These are phyloP conservation scores for Sarcophaga variegata DNA, from an alignment of 2,888 invertebrate species.

Conservation along the genomic window DNA sequence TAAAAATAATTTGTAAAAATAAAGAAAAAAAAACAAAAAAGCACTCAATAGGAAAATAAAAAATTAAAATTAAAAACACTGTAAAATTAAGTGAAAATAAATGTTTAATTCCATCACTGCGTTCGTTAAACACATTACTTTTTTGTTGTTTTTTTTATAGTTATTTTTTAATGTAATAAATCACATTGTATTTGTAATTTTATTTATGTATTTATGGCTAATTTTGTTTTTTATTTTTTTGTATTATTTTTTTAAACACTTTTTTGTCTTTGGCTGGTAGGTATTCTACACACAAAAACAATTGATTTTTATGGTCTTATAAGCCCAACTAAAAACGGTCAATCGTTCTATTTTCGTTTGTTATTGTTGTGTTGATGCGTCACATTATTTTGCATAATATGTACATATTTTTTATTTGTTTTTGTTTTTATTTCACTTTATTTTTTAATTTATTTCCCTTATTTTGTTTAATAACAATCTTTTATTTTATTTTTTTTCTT, in stretches of 20 bases:
- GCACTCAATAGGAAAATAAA: neutral
- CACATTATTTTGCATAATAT: constrained; percentile 53
- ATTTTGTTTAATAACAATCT: constrained; percentile 35
- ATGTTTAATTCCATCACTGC: constrained; percentile 1
- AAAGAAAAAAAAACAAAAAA: neutral
- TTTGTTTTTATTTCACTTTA: constrained; percentile 19
- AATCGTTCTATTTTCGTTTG: constrained; percentile 30
- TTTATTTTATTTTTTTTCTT: constrained; percentile 24
- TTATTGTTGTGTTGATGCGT: constrained; percentile 34
- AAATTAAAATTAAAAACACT: neutral
- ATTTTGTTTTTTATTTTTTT: neutral
- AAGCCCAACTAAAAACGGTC: constrained; percentile 46
- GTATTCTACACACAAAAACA: constrained; percentile 25
- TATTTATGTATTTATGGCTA: neutral
- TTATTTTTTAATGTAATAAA: neutral
- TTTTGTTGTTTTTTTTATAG: neutral
- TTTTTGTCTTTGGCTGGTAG: neutral
- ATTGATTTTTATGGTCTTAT: constrained; percentile 48
- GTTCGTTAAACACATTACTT: neutral
- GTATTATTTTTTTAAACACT: constrained; percentile 16
- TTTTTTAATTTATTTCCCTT: constrained; percentile 1
- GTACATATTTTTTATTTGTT: constrained; percentile 5
- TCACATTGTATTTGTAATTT: neutral
- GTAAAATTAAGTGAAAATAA: neutral
- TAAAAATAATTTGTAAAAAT: neutral